Percentiles rank a stretch among this genome's conserved stretches.
These are phyloP conservation scores for Steinernema feltiae DNA, from an alignment of 1,140 invertebrate species.

Conservation along the genomic window DNA sequence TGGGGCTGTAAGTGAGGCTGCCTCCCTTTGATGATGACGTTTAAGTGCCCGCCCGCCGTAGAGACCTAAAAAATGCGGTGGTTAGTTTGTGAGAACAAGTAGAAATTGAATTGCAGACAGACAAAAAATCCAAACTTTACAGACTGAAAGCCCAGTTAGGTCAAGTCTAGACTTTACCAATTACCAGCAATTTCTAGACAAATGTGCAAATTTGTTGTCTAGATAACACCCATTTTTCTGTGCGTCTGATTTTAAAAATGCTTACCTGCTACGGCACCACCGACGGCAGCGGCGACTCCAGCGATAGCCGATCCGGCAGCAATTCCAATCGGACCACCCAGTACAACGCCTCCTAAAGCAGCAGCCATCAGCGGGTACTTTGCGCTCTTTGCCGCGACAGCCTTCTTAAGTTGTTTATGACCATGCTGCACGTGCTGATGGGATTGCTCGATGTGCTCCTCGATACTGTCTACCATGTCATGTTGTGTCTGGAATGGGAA, in stretches of 20 bases:
- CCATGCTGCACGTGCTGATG: constrained; percentile 36
- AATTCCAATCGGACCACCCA: constrained; percentile 45
- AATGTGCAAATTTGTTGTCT: no score
- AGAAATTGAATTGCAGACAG: no score
- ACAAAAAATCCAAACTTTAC: no score
- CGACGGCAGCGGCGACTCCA: constrained; percentile 40
- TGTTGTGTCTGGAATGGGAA: no score
- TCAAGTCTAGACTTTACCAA: no score
- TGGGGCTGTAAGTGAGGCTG: no score
- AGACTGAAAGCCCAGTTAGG: no score
- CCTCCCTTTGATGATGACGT: not conserved
- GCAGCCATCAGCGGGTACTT: constrained; percentile 42
- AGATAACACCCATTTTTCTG: no score
- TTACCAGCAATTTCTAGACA: no score
- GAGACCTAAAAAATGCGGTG: constrained; percentile 42
- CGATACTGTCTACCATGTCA: constrained; percentile 47
- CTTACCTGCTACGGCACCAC: constrained; percentile 41
- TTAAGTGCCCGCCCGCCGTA: constrained; percentile 29
- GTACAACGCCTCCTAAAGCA: constrained; percentile 39
- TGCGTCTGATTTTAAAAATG: no score
- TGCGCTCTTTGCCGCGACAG: constrained; percentile 43
- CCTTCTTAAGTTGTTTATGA: constrained; percentile 41
- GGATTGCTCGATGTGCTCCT: constrained; percentile 44
- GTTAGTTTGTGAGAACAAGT: no score
- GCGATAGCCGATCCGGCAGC: constrained; percentile 44